Conservation (phyloP, 1,140 invertebrate species). For the Bombus pascuorum region DNA sequence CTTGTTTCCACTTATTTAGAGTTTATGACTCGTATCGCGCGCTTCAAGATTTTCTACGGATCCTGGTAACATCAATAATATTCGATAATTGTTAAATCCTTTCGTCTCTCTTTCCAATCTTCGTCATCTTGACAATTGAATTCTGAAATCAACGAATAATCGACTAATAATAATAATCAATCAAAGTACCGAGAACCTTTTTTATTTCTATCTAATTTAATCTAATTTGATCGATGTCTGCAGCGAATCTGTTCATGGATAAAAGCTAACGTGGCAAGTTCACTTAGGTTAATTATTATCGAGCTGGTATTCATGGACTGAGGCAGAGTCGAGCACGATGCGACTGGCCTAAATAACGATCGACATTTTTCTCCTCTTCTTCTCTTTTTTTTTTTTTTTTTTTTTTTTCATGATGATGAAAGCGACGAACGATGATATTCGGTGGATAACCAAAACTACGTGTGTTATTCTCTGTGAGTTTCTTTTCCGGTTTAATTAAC, state of each 20-base stretch:
- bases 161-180: background rate
- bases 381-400: no score
- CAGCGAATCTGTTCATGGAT: conserved; percentile 1
- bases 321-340: background rate
- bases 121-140: no score
- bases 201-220: background rate
- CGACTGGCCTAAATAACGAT: conserved; percentile 30
- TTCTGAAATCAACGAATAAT: background rate
- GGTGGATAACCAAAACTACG: background rate
- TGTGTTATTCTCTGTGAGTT: no score
- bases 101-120: no score
- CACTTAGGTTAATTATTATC: conserved; percentile 42
- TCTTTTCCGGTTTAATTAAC: conserved; percentile 4
- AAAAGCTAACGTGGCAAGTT: conserved; percentile 18
- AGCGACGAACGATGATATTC: conserved; percentile 8
- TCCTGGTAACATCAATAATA: no score
- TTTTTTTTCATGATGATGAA: conserved; percentile 15
- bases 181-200: background rate
- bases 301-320: conserved; percentile 5
- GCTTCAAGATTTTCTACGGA: no score
- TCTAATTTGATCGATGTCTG: background rate
- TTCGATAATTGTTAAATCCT: no score
- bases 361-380: background rate
- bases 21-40: no score
- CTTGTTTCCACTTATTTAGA: no score